Conservation (phyloP, 1,140 invertebrate genomes). For the Acromyrmex heyeri region DNA sequence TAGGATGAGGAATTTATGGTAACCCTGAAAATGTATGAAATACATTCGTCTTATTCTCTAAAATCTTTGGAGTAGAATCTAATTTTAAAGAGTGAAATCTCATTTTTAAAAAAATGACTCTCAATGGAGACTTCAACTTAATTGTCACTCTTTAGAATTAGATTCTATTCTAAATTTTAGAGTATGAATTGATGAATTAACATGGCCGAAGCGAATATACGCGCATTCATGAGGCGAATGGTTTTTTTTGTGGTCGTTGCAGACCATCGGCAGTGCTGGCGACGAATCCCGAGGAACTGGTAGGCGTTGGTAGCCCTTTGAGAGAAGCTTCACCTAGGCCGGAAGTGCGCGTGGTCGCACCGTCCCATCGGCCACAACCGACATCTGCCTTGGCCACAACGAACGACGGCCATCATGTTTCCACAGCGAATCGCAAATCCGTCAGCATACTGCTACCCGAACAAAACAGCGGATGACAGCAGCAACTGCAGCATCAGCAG, state of each 20-base stretch:
- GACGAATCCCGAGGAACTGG: constrained; percentile 75
- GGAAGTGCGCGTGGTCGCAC: constrained; percentile 82
- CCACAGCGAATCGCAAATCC: constrained; percentile 81
- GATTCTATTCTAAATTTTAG: too few species aligned
- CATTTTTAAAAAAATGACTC: too few species aligned
- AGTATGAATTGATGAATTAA: background rate
- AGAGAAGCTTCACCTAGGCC: constrained; percentile 79
- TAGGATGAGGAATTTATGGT: too few species aligned
- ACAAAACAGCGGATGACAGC: constrained; percentile 82
- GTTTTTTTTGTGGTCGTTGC: constrained; percentile 38
- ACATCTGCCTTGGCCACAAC: constrained; percentile 66
- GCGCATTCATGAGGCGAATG: constrained; percentile 22
- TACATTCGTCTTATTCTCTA: background rate
- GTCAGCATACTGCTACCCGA: constrained; percentile 85
- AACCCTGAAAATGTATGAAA: background rate
- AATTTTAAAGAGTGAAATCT: too few species aligned
- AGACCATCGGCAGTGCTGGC: constrained; percentile 70
- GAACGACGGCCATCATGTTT: constrained; percentile 31
- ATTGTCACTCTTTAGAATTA: too few species aligned
- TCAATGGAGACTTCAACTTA: too few species aligned
- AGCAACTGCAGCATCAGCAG: constrained; percentile 44
- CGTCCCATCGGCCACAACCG: constrained; percentile 79
- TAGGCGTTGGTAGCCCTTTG: constrained; percentile 75
- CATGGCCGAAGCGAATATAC: background rate
- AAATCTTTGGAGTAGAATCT: too few species aligned